Evolutionary conservation across 30 jellyfish, hydroid and myxozoan species (phyloP).

Genomic region (Hydractinia symbiolongicarpus): DNA sequence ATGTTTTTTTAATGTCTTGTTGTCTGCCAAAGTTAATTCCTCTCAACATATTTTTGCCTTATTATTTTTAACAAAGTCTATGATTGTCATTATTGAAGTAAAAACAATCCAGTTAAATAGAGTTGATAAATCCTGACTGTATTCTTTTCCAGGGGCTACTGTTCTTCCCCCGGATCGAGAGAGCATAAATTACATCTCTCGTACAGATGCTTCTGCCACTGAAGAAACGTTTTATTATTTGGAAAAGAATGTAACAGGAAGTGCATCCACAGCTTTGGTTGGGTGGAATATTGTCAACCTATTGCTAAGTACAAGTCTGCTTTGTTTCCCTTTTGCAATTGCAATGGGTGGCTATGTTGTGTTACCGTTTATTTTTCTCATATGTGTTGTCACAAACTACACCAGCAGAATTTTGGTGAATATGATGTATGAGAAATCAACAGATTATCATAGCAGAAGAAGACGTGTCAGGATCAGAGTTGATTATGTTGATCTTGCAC

Average conservation of each 20-base stretch:
- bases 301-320: conserved; percentile 56
- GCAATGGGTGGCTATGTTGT: conserved; percentile 62
- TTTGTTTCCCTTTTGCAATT: conserved; percentile 79
- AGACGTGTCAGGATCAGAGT: conserved; percentile 34
- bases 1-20: too few relatives aligned
- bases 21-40: too few relatives aligned
- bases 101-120: too few relatives aligned
- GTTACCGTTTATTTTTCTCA: conserved; percentile 42
- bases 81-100: too few relatives aligned
- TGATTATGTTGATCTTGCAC: conserved; percentile 69
- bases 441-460: background rate
- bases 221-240: background rate
- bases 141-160: too few relatives aligned
- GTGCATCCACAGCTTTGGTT: conserved; percentile 64
- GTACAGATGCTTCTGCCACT: background rate
- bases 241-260: conserved; percentile 25
- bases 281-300: conserved; percentile 79
- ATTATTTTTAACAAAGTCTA: too few relatives aligned
- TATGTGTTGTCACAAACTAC: conserved; percentile 49
- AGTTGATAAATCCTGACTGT: too few relatives aligned
- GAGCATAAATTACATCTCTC: background rate
- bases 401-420: conserved; percentile 62
- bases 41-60: too few relatives aligned
- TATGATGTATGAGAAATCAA: conserved; percentile 64
- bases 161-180: too few relatives aligned